Conservation (phyloP, 1,140 invertebrate species). For the Mycetomoellerius zeteki region DNA sequence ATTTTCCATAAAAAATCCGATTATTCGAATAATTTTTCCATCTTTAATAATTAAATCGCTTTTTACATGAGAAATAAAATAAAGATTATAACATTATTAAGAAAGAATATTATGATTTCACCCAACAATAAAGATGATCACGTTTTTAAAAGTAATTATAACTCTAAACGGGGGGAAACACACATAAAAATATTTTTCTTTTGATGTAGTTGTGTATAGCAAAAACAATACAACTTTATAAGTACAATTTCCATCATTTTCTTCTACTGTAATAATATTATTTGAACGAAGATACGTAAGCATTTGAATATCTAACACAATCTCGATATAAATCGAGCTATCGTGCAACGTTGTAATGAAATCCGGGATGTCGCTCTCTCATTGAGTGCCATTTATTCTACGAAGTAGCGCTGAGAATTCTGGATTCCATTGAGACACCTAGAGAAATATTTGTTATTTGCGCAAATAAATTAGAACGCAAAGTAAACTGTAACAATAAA, state of each 20-base stretch:
- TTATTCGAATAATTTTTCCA: background rate
- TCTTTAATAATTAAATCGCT: background rate
- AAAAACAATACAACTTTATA: background rate
- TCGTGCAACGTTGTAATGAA: slow-evolving; percentile 47
- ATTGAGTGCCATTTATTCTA: slow-evolving; percentile 34
- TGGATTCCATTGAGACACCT: background rate
- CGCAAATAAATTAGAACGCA: slow-evolving; percentile 9
- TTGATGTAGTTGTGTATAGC: background rate
- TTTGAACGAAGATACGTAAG: slow-evolving; percentile 43
- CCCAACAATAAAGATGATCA: background rate
- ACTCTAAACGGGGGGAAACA: background rate
- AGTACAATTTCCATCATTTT: slow-evolving; percentile 8
- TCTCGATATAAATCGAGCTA: slow-evolving; percentile 28
- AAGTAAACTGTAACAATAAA: background rate
- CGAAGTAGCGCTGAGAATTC: background rate
- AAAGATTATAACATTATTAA: background rate
- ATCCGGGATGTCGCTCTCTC: slow-evolving; percentile 13
- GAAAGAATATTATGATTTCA: background rate
- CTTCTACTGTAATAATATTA: slow-evolving; percentile 6
- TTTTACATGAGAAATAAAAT: background rate
- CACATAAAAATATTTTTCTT: slow-evolving; percentile 27
- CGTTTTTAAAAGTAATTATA: background rate
- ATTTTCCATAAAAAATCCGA: background rate
- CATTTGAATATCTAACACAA: slow-evolving; percentile 37
- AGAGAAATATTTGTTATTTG: slow-evolving; percentile 37